Conservation (phyloP, 2,888 invertebrate species). For the Teinopalpus imperialis region DNA sequence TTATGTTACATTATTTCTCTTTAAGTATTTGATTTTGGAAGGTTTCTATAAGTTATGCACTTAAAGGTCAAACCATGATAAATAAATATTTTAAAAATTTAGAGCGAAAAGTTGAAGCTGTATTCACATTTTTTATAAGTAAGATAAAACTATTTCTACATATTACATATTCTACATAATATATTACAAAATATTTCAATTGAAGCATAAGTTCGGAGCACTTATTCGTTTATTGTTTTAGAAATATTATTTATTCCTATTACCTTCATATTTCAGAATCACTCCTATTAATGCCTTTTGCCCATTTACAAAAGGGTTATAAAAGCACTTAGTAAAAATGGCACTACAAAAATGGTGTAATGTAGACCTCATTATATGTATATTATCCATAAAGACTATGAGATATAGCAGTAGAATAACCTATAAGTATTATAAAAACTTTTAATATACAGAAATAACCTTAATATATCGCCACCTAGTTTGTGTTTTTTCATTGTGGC, state of each 20-base stretch:
- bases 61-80: too few species aligned
- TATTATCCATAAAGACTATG: too few species aligned
- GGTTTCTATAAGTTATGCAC: too few species aligned
- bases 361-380: conserved; percentile 6
- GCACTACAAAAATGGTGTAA: not conserved
- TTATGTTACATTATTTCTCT: too few species aligned
- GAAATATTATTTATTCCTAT: not conserved
- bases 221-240: conserved; percentile 2
- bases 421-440: conserved; percentile 4
- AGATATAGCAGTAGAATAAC: conserved; percentile 2
- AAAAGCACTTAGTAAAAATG: conserved; percentile 2
- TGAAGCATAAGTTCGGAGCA: not conserved
- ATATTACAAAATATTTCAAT: too few species aligned
- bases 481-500: not conserved
- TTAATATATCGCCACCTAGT: not conserved
- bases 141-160: too few species aligned
- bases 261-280: conserved; percentile 3
- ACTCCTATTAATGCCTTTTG: conserved; percentile 6
- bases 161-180: too few species aligned
- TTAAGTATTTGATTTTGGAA: too few species aligned
- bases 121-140: too few species aligned
- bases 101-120: too few species aligned
- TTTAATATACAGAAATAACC: not conserved
- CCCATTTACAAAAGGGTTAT: conserved; percentile 2
- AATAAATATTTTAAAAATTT: too few species aligned